A percentile compares a stretch with the other conserved stretches of the same genome.
Conservation (phyloP, 2,888 invertebrate genomes). For the Allygus modestus region DNA sequence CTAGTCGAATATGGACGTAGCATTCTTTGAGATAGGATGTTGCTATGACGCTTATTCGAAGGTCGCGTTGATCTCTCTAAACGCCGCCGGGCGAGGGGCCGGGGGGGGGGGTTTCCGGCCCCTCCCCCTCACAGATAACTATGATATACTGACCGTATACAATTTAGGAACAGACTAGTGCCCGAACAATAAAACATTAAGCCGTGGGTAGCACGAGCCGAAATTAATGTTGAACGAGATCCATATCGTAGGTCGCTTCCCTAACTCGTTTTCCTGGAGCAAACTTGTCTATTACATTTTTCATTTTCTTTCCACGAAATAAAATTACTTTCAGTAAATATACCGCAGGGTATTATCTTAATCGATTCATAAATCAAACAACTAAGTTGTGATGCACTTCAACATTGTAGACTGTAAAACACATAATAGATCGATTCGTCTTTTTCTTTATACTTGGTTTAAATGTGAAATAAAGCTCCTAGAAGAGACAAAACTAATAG, state of each 20-base stretch:
- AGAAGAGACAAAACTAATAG: not conserved
- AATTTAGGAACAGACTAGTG: constrained; percentile 46
- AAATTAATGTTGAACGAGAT: constrained; percentile 39
- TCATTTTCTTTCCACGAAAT: not conserved
- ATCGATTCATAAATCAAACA: not conserved
- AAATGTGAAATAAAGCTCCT: not conserved
- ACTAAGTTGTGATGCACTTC: not conserved
- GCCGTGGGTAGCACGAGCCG: constrained; percentile 22
- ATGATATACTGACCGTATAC: constrained; percentile 63
- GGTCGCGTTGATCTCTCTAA: constrained; percentile 59
- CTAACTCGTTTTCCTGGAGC: not conserved
- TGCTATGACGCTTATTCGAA: constrained; percentile 61
- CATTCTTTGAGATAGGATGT: constrained; percentile 63
- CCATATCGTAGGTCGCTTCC: constrained; percentile 26
- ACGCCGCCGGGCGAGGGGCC: constrained; percentile 55
- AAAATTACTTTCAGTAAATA: not conserved
- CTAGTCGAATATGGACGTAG: constrained; percentile 28
- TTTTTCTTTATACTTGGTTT: not conserved
- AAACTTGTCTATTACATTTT: not conserved
- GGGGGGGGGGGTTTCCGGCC: constrained; percentile 62
- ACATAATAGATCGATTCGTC: not conserved
- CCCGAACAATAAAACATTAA: constrained; percentile 49
- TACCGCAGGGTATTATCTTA: too few species aligned
- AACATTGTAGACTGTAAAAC: not conserved
- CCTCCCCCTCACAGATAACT: constrained; percentile 46